Evolutionary conservation across 2,888 invertebrate genomes (phyloP), one percentile per base, ranked within the genome.

Genomic region (Agrochola macilenta): DNA sequence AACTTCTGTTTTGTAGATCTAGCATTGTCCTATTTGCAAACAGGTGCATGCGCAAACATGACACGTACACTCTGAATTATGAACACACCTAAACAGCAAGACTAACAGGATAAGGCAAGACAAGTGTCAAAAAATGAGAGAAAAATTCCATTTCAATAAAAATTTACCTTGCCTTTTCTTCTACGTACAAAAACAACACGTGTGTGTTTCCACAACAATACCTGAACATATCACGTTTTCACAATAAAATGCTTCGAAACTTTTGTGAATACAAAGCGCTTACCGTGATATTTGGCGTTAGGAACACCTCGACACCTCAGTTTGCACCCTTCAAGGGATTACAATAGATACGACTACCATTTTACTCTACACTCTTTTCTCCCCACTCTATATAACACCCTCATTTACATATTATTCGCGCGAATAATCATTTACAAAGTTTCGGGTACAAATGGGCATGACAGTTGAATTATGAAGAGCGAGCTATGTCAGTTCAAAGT

Each of bases 361-460:
- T 85, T 76, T 69, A 35, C 74, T 65, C 0, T 8, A 39, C 14
- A 68, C 61, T 74, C 75, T 83, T 85, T 78, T 79, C 52, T 49
- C n/a, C 61, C 39, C 20, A 23, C 49, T 64, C 52, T 49, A 76
- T 61, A 82, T 61, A 52, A 71, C 66, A 54, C 35, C n/a, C 20
- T 58, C 66, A 87, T 88, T 88, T 82, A 86, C 88, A 88, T 89
- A 87, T 86, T 81, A 88, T 81, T 81, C 78, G 65, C 64, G 65
- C 57, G 87, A 81, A 89, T 88, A 88, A 86, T 88, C 79, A 88
- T 87, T 83, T 88, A 79, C 49, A 82, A 88, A 85, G 74, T 88
- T 89, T 85, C 39, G 71, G 81, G 78, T 85, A 69, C 70, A 81
- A 87, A 78, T 68, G 74, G 76, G 52, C 43, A 49, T 87, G 87